Evolutionary conservation across 2,888 invertebrate species (phyloP), one percentile per base, ranked within the genome.

Genomic region (Theretra japonica): DNA sequence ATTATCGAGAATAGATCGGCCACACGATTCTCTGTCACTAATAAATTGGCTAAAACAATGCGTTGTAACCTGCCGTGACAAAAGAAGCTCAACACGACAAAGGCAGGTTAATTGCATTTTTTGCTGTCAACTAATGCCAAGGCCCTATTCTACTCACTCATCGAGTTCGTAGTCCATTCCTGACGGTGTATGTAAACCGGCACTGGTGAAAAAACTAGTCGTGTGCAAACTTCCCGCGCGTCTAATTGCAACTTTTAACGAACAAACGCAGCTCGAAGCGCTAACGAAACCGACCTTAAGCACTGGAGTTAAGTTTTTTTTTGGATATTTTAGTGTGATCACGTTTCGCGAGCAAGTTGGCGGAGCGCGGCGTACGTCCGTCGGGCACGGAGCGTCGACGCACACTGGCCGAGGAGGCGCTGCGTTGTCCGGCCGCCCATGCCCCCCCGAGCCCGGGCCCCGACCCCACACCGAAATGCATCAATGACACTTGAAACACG

Each of bases 401-500:
- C 93, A 94, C 90, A 94, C 94, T 92, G 91, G 73, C 69, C 72
- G 79, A 72, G 76, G 82, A 83, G 83, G 86, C 83, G 86, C 84
- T 83, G 79, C 75, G 79, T 17, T 82, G 82, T 81, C 82, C 84
- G 80, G 86, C 88, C 88, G 85, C 86, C 84, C 86, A 84, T 80
- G 88, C 83, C 81, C 75, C 75, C 86, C 82, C 65, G 23, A 62
- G 65, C 48, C 65, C 65, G 41, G 65, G 65, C 82, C 91, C 88
- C 86, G 81, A 83, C 83, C 91, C 89, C 93, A 93, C 84, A 90
- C 92, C 92, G 90, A 93, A 92, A 92, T 94, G 94, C 94, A 94
- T 94, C 94, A 93, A 93, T 93, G 93, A 92, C 92, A 94, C 91
- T 91, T 85, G 85, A 89, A 89, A 91, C 90, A 90, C 93, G 92